A percentile compares a stretch with the other conserved stretches of the same genome.
phyloP scores from a whole-genome alignment of 2,113 vertebrate species.

The Donacobius atricapilla region DNA sequence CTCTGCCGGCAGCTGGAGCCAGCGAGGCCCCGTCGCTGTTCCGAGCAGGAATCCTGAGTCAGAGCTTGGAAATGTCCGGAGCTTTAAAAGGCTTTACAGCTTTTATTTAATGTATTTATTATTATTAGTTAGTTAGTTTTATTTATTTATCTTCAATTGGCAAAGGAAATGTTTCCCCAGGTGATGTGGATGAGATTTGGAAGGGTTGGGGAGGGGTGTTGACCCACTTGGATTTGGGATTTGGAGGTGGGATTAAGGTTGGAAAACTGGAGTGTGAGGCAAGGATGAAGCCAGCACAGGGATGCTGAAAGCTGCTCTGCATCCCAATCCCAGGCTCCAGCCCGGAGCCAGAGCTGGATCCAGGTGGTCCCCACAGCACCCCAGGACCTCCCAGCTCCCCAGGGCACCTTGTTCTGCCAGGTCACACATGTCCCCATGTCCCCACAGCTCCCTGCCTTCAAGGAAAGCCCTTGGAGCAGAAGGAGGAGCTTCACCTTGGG shows the following conservation, averaged over 20 bases:
- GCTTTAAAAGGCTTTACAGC: not conserved
- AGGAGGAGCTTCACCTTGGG: not conserved
- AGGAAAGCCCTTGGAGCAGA: not conserved
- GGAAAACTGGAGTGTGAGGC: accelerated
- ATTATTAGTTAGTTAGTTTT: accelerated
- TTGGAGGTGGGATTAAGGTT: not conserved
- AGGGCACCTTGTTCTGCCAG: not conserved
- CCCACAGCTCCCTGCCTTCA: not conserved
- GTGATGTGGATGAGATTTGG: not conserved
- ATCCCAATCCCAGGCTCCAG: not conserved
- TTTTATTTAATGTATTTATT: not conserved
- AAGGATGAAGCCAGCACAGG: not conserved
- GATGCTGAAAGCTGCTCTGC: not conserved
- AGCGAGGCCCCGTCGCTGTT: not conserved
- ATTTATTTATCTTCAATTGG: not conserved
- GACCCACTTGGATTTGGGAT: not conserved
- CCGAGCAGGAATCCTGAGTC: not conserved
- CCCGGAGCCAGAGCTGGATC: not conserved
- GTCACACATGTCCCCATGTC: not conserved
- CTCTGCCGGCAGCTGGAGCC: not conserved
- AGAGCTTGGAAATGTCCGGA: not conserved
- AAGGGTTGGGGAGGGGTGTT: accelerated
- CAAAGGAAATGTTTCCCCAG: not conserved
- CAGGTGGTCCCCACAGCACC: not conserved
- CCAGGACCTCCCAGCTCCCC: not conserved